A percentile compares a stretch with the other conserved stretches of the same genome.
These are phyloP conservation scores for Meloidogyne chitwoodi DNA, from an alignment of 1,140 invertebrate species.

Conservation along the genomic window DNA sequence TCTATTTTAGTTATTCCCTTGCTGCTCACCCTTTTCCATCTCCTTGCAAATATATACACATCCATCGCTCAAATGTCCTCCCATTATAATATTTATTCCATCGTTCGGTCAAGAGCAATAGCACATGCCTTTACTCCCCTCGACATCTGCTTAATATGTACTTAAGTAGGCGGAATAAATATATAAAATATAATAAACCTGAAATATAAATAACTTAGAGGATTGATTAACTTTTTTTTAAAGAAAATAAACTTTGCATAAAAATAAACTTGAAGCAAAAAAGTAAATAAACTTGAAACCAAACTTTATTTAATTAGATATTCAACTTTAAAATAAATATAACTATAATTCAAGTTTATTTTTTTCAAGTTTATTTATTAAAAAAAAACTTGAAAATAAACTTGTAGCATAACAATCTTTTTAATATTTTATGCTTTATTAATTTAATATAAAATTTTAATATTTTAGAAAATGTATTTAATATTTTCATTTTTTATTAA, in stretches of 20 bases:
- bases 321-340: too few species aligned
- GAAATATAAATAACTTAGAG: too few species aligned
- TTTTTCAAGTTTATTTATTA: too few species aligned
- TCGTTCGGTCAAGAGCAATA: background rate
- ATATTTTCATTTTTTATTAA: background rate
- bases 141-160: background rate
- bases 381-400: too few species aligned
- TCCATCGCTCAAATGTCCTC: background rate
- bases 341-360: too few species aligned
- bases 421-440: too few species aligned
- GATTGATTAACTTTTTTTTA: background rate
- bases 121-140: background rate
- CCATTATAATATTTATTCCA: background rate
- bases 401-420: too few species aligned
- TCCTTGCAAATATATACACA: background rate
- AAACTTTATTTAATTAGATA: too few species aligned
- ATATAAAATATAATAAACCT: too few species aligned
- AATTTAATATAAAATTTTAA: background rate
- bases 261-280: background rate
- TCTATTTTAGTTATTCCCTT: background rate
- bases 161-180: background rate
- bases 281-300: background rate
- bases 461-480: background rate
- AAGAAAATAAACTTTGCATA: background rate
- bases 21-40: background rate